These are phyloP conservation scores for Spinibarbus caldwelli DNA, from an alignment of 2,797 vertebrate species.

Conservation along the genomic window DNA sequence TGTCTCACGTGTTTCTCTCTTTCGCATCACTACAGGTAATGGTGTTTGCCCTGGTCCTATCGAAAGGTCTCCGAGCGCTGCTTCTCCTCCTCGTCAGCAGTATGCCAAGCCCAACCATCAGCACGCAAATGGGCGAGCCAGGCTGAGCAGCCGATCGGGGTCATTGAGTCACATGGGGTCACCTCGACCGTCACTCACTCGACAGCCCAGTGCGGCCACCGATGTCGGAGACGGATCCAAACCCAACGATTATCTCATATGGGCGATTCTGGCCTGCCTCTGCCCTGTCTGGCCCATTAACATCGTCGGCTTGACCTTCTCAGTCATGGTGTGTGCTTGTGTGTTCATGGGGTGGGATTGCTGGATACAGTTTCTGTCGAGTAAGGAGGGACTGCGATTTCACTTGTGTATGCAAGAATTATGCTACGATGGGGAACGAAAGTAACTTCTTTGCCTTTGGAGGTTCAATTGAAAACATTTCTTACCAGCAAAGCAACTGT, in stretches of 20 bases:
- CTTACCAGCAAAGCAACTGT: not conserved
- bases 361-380: slow-evolving; percentile 12
- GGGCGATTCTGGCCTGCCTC: slow-evolving; percentile 80
- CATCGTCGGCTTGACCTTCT: slow-evolving; percentile 81
- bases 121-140: slow-evolving; percentile 51
- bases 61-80: slow-evolving; percentile 32
- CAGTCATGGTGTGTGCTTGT: slow-evolving; percentile 75
- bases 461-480: not conserved
- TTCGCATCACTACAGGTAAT: slow-evolving; percentile 51
- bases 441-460: not conserved
- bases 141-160: slow-evolving; percentile 60
- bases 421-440: not conserved
- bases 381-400: not conserved
- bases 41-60: slow-evolving; percentile 46
- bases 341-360: not conserved
- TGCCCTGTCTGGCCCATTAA: slow-evolving; percentile 84
- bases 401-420: not conserved
- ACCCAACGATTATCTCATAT: slow-evolving; percentile 80
- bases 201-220: slow-evolving; percentile 70
- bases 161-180: slow-evolving; percentile 66
- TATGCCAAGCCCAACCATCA: slow-evolving; percentile 50
- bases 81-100: slow-evolving; percentile 51
- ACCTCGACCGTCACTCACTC: slow-evolving; percentile 75
- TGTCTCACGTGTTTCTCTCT: slow-evolving; percentile 9
- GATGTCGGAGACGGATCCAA: slow-evolving; percentile 71